Evolutionary conservation across 1,140 invertebrate species (phyloP).

Genomic region (Anagrus nilaparvatae): DNA sequence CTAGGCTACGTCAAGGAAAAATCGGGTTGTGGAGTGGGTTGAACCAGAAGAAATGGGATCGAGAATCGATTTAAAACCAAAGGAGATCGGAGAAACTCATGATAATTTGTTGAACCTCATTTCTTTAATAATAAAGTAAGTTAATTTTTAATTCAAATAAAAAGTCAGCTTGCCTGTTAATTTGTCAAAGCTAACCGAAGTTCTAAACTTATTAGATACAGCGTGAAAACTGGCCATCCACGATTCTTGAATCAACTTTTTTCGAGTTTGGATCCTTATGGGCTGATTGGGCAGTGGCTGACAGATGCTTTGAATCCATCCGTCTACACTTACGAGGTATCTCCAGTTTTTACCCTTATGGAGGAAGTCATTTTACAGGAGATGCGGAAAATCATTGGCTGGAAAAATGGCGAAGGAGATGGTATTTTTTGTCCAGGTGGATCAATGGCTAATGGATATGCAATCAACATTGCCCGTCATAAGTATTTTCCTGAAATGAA

Average conservation of each 20-base stretch:
- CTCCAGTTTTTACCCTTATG: constrained; percentile 79
- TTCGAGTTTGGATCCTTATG: constrained; percentile 78
- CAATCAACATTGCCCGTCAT: constrained; percentile 80
- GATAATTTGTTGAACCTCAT: constrained; percentile 56
- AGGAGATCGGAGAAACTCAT: constrained; percentile 49
- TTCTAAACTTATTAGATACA: no score
- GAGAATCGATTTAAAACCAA: constrained; percentile 55
- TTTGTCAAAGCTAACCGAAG: no score
- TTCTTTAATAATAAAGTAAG: constrained; percentile 54
- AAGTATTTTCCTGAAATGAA: constrained; percentile 43
- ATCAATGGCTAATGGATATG: constrained; percentile 91
- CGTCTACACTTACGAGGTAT: constrained; percentile 86
- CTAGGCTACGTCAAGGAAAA: constrained; percentile 48
- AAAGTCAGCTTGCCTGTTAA: no score
- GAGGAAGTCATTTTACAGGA: constrained; percentile 68
- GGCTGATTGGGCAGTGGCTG: constrained; percentile 73
- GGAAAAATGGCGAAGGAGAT: constrained; percentile 58
- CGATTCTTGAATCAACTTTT: constrained; percentile 81
- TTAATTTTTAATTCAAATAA: no score
- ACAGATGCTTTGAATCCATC: constrained; percentile 79
- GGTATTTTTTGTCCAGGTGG: constrained; percentile 94
- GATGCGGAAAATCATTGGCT: constrained; percentile 83
- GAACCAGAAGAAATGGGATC: constrained; percentile 54
- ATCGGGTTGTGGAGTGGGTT: constrained; percentile 66
- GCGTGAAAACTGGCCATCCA: constrained; percentile 79